Conservation (phyloP, 2,888 invertebrate species). For the Cepaea hortensis region DNA sequence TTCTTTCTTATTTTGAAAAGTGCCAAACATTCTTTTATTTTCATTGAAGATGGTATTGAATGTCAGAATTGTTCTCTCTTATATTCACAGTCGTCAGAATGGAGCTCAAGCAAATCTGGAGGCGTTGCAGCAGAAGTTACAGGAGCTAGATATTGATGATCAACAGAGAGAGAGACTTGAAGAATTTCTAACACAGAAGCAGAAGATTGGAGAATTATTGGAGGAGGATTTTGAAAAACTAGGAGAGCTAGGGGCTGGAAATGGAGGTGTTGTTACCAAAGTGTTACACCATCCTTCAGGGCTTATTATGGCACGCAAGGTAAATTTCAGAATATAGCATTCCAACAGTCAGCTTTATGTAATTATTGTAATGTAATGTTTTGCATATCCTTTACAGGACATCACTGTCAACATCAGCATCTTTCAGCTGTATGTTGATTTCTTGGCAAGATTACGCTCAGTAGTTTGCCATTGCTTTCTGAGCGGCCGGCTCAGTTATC, state of each 20-base stretch:
- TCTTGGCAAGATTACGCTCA: no score
- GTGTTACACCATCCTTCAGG: constrained; percentile 95
- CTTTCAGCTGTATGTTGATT: no score
- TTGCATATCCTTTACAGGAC: no score
- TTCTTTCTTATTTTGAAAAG: no score
- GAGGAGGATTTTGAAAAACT: constrained; percentile 92
- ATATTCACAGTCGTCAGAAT: constrained; percentile 56
- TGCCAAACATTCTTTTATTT: no score
- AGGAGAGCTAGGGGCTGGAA: constrained; percentile 97
- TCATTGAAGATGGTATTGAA: no score
- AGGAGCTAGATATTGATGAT: constrained; percentile 96
- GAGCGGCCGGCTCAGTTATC: no score
- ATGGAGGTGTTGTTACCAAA: constrained; percentile 99
- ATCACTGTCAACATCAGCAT: no score
- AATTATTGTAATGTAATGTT: no score
- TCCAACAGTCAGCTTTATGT: no score
- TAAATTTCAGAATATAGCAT: constrained; percentile 64
- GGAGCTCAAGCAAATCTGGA: constrained; percentile 83
- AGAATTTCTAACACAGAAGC: constrained; percentile 95
- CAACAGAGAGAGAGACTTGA: constrained; percentile 93
- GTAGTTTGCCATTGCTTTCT: no score
- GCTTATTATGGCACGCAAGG: constrained; percentile 97
- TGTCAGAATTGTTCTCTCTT: background rate
- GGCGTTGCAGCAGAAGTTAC: constrained; percentile 89
- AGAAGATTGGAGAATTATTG: constrained; percentile 87